phyloP scores from a whole-genome alignment of 1,140 invertebrate species.

The Ceratoteleas bidentatus region DNA sequence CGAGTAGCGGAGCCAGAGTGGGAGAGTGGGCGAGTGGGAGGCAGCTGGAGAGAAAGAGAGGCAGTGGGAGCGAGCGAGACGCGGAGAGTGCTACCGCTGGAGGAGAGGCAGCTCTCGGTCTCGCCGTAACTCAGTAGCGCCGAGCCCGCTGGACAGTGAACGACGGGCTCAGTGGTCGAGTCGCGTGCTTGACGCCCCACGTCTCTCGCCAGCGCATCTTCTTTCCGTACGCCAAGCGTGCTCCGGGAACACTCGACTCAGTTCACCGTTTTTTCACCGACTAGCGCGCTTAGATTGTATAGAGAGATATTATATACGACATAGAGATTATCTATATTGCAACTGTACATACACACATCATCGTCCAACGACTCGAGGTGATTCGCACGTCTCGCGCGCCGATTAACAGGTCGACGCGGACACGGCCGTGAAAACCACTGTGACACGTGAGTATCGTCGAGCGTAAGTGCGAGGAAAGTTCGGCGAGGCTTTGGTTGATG shows the following conservation, averaged over 20 bases:
- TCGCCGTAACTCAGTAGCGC: conserved; percentile 35
- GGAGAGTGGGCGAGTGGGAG: too few relatives aligned
- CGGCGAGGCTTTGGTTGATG: too few relatives aligned
- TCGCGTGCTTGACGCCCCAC: conserved; percentile 38
- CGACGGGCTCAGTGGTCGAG: conserved; percentile 27
- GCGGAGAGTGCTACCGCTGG: background rate
- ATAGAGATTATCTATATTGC: conserved; percentile 39
- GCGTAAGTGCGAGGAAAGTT: too few relatives aligned
- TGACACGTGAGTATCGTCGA: conserved; percentile 45
- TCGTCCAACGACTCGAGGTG: conserved; percentile 35
- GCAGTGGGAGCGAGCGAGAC: too few relatives aligned
- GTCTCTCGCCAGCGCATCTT: conserved; percentile 26
- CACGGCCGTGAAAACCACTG: conserved; percentile 22
- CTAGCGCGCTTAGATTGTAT: conserved; percentile 49
- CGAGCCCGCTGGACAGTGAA: conserved; percentile 49
- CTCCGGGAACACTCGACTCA: conserved; percentile 13
- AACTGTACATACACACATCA: conserved; percentile 42
- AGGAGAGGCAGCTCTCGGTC: background rate
- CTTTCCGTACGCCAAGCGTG: conserved; percentile 39
- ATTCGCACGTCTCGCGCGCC: conserved; percentile 19
- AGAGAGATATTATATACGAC: conserved; percentile 42
- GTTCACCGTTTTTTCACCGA: conserved; percentile 22
- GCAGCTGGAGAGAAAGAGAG: too few relatives aligned
- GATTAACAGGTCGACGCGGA: conserved; percentile 12
- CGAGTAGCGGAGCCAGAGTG: conserved; percentile 2